Percentiles rank a stretch among this genome's conserved stretches.
These are phyloP conservation scores for Agriopis aurantiaria DNA, from an alignment of 2,888 invertebrate species.

Conservation along the genomic window DNA sequence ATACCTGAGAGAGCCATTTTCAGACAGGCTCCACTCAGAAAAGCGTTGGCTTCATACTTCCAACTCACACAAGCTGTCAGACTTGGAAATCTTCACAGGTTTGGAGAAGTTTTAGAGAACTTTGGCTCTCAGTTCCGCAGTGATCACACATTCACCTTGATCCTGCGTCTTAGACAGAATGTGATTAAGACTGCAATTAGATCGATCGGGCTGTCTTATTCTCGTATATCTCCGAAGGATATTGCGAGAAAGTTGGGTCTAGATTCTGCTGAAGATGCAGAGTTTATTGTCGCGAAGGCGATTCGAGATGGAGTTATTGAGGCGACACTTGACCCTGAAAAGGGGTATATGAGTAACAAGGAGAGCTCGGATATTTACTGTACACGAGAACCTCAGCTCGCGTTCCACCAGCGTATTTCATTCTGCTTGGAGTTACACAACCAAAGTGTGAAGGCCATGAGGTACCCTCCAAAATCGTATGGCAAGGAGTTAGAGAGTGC, in stretches of 20 bases:
- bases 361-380: conserved; percentile 99
- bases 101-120: conserved; percentile 96
- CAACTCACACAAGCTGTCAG: conserved; percentile 99
- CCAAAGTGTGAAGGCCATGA: conserved; percentile 99
- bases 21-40: conserved; percentile 95
- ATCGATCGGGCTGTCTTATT: conserved; percentile 98
- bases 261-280: conserved; percentile 98
- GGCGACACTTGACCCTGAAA: conserved; percentile 97
- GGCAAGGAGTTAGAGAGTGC: conserved; percentile 99
- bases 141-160: conserved; percentile 98
- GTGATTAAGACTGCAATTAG: conserved; percentile 99
- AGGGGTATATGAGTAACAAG: conserved; percentile 98
- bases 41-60: conserved; percentile 97
- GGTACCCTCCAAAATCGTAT: conserved; percentile 99
- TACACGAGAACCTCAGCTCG: conserved; percentile 97
- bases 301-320: conserved; percentile 99
- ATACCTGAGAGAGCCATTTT: conserved; percentile 99
- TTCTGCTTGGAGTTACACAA: conserved; percentile 99
- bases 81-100: conserved; percentile 96
- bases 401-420: conserved; percentile 98
- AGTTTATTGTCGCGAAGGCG: conserved; percentile 99
- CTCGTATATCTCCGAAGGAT: conserved; percentile 97
- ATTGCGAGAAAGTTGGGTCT: conserved; percentile 97
- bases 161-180: conserved; percentile 98
- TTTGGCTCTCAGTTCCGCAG: conserved; percentile 96